Percentiles rank a stretch among this genome's conserved stretches.
Evolutionary conservation across 1,140 invertebrate species (phyloP).

Genomic region (Plodia interpunctella): DNA sequence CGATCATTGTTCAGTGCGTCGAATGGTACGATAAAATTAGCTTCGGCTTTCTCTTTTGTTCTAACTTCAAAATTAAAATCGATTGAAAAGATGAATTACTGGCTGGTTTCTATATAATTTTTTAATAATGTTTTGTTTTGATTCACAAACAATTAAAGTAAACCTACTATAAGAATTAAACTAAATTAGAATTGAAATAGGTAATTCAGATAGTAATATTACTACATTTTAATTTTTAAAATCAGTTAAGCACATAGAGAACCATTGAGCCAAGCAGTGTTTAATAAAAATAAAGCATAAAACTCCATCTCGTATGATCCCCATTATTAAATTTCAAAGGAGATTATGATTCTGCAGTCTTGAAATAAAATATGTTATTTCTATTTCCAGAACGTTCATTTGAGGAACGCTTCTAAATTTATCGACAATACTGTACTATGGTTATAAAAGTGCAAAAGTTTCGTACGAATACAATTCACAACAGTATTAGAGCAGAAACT

Average conservation of each 20-base stretch:
- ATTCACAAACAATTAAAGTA: too few relatives aligned
- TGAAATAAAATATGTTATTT: conserved; percentile 51
- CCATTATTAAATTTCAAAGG: conserved; percentile 64
- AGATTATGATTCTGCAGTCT: conserved; percentile 61
- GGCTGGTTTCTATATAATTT: neutral
- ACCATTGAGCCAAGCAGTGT: neutral
- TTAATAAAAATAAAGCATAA: conserved; percentile 16
- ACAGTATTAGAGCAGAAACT: conserved; percentile 36
- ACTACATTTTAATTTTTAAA: too few relatives aligned
- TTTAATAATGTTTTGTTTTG: too few relatives aligned
- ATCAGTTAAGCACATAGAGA: neutral
- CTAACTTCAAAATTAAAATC: neutral
- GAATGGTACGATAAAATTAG: conserved; percentile 19
- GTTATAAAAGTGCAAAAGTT: conserved; percentile 57
- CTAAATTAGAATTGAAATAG: too few relatives aligned
- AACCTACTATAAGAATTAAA: too few relatives aligned
- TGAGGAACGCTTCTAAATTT: conserved; percentile 50
- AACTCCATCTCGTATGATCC: conserved; percentile 33
- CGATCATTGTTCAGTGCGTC: conserved; percentile 39
- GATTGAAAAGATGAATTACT: neutral
- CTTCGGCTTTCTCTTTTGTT: conserved; percentile 3
- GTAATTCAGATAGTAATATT: too few relatives aligned
- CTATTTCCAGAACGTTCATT: conserved; percentile 49
- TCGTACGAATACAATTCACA: conserved; percentile 43
- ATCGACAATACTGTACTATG: conserved; percentile 44